Base-by-base conservation (phyloP, 1,140 invertebrate species). In the Hyphantria cunea region DNA sequence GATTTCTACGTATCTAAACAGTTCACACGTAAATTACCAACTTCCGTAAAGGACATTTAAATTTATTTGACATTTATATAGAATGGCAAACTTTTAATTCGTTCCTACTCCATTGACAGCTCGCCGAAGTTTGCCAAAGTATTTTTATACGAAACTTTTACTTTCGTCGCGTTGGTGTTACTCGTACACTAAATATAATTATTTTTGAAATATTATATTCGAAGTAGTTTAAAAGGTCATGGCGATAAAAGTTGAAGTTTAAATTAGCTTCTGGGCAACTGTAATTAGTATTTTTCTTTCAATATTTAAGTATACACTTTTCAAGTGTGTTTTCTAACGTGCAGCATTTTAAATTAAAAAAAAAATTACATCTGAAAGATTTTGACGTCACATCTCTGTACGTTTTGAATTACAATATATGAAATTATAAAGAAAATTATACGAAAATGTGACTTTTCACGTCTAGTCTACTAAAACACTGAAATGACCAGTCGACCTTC, bases 11-110 rank as follows among this genome's bases (percentile, higher is more conserved):
- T 45, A 49, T 1, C 17, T 3, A 25, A 25, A 48, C 45, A 58
- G 32, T 13, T 47, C 44, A 17, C 47, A 45, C 44, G 39, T 49
- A 58, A 58, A 58, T 58, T 44, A 49, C 32, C 5, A n/a, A 33
- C 37, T 42, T 31, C 31, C 58, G 44, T 3, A 31, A 59, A 15
- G 48, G 39, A 60, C 48, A 58, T 51, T 60, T 48, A 50, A 60
- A 60, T 60, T 44, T 60, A 60, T 60, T 60, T 60, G 58, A 60
- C 58, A 60, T 60, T 60, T 60, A 60, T 60, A 42, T 48, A 39
- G 48, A 37, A 44, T 34, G 58, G 55, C 8, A 60, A 60, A 60
- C 32, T 60, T 60, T 60, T 60, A 60, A 60, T 60, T 60, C 51
- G 58, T 52, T 42, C 58, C 58, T 34, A 51, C 12, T 51, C 48